phyloP scores from a whole-genome alignment of 2,888 invertebrate genomes.

The Fissipunctia ypsillon region DNA sequence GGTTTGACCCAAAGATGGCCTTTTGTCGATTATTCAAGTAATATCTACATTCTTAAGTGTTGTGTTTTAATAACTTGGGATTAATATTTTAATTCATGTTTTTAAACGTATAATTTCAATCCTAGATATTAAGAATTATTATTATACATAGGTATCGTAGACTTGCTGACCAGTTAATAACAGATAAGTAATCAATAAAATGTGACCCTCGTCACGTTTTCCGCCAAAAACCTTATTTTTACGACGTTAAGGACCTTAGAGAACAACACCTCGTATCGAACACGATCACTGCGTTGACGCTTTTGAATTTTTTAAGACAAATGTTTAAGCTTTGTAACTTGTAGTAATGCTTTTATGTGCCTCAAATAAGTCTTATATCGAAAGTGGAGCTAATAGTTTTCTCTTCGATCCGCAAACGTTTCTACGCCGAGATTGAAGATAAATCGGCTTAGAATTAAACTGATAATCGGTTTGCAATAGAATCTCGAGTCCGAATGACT shows the following conservation, averaged over 20 bases:
- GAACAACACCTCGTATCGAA: too few relatives aligned
- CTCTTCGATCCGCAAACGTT: constrained; percentile 17
- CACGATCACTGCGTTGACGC: not conserved
- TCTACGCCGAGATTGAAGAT: constrained; percentile 19
- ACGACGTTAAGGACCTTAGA: too few relatives aligned
- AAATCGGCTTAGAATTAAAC: constrained; percentile 21
- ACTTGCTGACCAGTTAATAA: too few relatives aligned
- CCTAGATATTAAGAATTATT: too few relatives aligned
- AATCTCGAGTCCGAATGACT: constrained; percentile 21
- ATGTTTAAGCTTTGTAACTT: not conserved
- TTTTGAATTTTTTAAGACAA: not conserved
- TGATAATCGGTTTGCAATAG: constrained; percentile 47
- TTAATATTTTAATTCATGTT: too few relatives aligned
- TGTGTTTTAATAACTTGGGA: not conserved
- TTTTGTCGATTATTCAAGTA: constrained; percentile 8
- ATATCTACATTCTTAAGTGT: not conserved
- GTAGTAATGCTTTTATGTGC: not conserved
- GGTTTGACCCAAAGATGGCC: constrained; percentile 8
- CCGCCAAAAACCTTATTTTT: too few relatives aligned
- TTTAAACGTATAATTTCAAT: too few relatives aligned
- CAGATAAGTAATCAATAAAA: too few relatives aligned
- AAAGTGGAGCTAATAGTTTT: constrained; percentile 10
- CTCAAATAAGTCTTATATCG: not conserved
- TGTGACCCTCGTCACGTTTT: too few relatives aligned
- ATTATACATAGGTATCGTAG: too few relatives aligned